phyloP scores from a whole-genome alignment of 2,797 vertebrate genomes.

The Enteromius argenteus region DNA sequence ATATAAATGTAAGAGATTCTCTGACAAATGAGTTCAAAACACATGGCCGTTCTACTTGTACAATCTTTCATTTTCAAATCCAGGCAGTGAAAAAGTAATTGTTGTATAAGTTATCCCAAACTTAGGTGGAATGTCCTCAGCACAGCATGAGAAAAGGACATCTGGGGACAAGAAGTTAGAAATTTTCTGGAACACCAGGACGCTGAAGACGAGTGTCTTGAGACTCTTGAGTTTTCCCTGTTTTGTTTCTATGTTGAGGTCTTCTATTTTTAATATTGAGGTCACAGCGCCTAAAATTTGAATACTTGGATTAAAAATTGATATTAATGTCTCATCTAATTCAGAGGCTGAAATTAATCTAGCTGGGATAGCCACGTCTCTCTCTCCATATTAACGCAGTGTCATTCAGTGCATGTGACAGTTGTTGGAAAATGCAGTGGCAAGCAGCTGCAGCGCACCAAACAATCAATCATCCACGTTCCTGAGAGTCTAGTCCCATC shows the following conservation, averaged over 20 bases:
- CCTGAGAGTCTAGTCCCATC: not conserved
- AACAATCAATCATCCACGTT: constrained; percentile 24
- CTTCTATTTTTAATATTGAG: constrained; percentile 34
- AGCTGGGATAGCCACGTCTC: not conserved
- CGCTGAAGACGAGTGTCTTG: constrained; percentile 25
- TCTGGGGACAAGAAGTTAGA: constrained; percentile 27
- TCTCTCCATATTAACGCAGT: not conserved
- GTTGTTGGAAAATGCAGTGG: not conserved
- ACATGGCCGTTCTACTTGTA: not conserved
- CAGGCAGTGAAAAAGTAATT: not conserved
- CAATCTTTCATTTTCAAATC: not conserved
- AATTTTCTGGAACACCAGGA: constrained; percentile 38
- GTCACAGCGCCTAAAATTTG: constrained; percentile 10
- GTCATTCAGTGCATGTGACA: not conserved
- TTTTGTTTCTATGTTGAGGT: constrained; percentile 26
- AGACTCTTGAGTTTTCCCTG: constrained; percentile 15
- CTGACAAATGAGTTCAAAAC: constrained; percentile 7
- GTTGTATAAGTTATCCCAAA: not conserved
- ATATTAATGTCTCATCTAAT: constrained; percentile 10
- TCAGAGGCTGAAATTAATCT: not conserved
- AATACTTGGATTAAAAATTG: constrained; percentile 5
- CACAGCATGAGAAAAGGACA: not conserved
- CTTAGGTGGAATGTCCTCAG: constrained; percentile 23
- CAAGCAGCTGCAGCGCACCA: not conserved
- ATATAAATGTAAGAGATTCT: not conserved